Percentiles rank a stretch among this genome's conserved stretches.
Evolutionary conservation across 2,113 vertebrate genomes (phyloP).

Genomic region (Chaetorhynchus papuensis): DNA sequence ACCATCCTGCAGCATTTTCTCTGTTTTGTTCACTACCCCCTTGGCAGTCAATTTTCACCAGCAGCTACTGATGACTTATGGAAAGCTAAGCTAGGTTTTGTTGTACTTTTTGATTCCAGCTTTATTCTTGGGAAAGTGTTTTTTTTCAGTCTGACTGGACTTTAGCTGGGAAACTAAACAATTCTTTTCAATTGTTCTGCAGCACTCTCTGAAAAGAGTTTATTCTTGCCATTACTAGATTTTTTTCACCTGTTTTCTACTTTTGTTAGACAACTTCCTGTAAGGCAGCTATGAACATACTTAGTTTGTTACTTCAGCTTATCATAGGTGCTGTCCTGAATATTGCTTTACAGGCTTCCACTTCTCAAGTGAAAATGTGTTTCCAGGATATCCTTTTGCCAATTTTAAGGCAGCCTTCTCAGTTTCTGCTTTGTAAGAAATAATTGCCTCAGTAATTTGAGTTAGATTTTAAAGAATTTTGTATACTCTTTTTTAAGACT

Average conservation of each 20-base stretch:
- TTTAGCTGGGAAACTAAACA: background rate
- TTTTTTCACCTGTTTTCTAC: background rate
- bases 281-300: background rate
- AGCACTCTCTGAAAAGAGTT: background rate
- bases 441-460: background rate
- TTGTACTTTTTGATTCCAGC: background rate
- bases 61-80: background rate
- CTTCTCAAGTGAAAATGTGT: background rate
- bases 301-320: background rate
- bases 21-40: background rate
- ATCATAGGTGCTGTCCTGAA: background rate
- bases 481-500: background rate
- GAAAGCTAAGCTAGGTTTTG: background rate
- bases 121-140: background rate
- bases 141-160: background rate
- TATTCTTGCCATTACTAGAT: background rate
- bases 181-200: background rate
- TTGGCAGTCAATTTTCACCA: background rate
- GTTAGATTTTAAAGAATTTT: background rate
- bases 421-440: background rate
- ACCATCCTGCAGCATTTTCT: background rate
- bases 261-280: background rate
- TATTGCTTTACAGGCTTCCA: background rate
- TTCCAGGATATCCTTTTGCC: background rate
- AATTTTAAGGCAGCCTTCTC: background rate